Evolutionary conservation across 2,888 invertebrate genomes (phyloP).

Genomic region (Ceraclea dissimilis): DNA sequence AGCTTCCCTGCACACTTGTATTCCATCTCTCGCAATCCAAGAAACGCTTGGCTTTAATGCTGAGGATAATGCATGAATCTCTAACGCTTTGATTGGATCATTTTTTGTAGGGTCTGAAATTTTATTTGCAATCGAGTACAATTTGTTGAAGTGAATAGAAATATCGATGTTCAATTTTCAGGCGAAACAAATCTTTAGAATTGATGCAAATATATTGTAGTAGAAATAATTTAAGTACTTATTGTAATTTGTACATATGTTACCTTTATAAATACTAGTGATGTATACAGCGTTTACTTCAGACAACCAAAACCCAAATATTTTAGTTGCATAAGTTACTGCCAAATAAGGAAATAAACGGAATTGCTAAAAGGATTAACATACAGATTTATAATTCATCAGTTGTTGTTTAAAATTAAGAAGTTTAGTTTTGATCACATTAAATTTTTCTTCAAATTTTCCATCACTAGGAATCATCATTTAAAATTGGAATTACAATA

Average conservation of each 20-base stretch:
- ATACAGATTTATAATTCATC: too few relatives aligned
- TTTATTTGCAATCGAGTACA: too few relatives aligned
- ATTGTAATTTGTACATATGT: constrained; percentile 13
- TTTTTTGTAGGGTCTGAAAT: constrained; percentile 19
- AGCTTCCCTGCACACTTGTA: constrained; percentile 89
- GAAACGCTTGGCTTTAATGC: constrained; percentile 70
- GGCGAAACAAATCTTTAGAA: too few relatives aligned
- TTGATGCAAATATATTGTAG: too few relatives aligned
- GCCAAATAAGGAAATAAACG: constrained; percentile 70
- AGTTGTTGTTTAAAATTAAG: too few relatives aligned
- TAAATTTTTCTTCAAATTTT: too few relatives aligned
- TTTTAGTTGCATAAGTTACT: constrained; percentile 53
- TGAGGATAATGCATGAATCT: constrained; percentile 71
- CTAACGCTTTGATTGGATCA: constrained; percentile 46
- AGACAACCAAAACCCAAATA: constrained; percentile 54
- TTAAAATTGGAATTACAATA: too few relatives aligned
- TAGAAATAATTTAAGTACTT: too few relatives aligned
- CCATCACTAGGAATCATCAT: too few relatives aligned
- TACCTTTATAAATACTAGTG: constrained; percentile 40
- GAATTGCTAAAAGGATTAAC: constrained; percentile 57
- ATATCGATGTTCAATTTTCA: too few relatives aligned
- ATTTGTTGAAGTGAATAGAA: too few relatives aligned
- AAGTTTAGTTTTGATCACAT: too few relatives aligned
- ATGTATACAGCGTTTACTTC: constrained; percentile 41
- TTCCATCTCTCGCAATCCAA: constrained; percentile 80